Evolutionary conservation across 2,797 vertebrate species (phyloP), one percentile per base, ranked within the genome.

Genomic region (Allobates femoralis): DNA sequence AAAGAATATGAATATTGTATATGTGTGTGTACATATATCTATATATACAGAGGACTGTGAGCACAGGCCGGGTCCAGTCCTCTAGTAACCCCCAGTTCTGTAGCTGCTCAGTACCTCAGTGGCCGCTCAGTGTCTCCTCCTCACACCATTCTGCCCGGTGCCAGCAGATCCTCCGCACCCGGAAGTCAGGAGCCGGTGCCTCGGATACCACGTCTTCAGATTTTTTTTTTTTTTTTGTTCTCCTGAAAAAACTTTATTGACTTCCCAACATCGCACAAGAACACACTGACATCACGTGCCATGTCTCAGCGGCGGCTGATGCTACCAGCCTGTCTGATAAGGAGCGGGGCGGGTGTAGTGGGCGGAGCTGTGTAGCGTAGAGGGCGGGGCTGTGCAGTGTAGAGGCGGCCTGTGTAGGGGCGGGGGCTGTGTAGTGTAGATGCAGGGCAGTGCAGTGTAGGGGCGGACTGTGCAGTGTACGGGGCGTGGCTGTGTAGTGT

Each of bases 181-280:
- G 86, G 86, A 87, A 87, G 81, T 75, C 3, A 12, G 10, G 2
- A 64, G 62, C 73, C 85, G 73, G 60, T 76, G 50, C 26, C 26
- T n/a, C 8, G 4, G 55, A 0, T 34, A 58, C 12, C 85, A 87
- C 86, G 86, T 87, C 81, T 64, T 84, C 76, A 32, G 41, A 2
- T 30, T 41, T 71, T 28, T 12, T 32, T 64, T 69, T 62, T 75
- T 62, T 53, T 56, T 69, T 84, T 64, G n/a, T 78, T 28, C 26
- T 46, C 64, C 3, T 0, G 7, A 21, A 50, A 41, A 18, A 87
- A 66, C 86, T 87, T 87, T 87, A 84, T 87, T 84, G 56, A 80
- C 58, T n/a, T 23, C 2, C 19, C 3, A 69, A 50, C 37, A 69
- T 16, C 11, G 66, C 15, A 15, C 21, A 4, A 5, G 37, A 50